Conservation (phyloP, 1,140 invertebrate species). For the Cecropterus lyciades region DNA sequence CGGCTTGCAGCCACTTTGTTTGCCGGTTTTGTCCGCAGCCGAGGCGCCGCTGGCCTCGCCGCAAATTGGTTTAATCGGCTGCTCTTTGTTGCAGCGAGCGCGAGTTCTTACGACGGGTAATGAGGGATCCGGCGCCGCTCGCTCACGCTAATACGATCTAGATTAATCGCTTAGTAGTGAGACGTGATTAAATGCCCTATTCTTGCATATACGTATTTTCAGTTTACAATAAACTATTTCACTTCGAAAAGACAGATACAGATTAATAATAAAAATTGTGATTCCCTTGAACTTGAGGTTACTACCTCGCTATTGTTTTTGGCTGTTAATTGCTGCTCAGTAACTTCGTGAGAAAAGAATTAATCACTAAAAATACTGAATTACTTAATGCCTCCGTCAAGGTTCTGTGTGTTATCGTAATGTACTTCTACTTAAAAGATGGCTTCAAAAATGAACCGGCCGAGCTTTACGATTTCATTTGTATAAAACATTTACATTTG, state of each 20-base stretch:
- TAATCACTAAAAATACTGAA: too few species aligned
- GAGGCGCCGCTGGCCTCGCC: neutral
- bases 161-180: slow-evolving; percentile 3
- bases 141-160: slow-evolving; percentile 1
- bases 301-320: too few species aligned
- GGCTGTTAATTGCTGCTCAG: too few species aligned
- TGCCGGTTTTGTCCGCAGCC: slow-evolving; percentile 2
- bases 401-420: too few species aligned
- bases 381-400: too few species aligned
- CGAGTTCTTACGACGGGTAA: slow-evolving; percentile 6
- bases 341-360: too few species aligned
- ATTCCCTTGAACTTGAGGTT: too few species aligned
- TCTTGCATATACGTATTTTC: too few species aligned
- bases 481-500: slow-evolving; percentile 19
- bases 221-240: too few species aligned
- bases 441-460: slow-evolving; percentile 1
- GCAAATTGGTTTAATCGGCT: slow-evolving; percentile 20
- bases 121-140: slow-evolving; percentile 10
- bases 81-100: slow-evolving; percentile 25
- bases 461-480: slow-evolving; percentile 5
- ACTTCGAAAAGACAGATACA: too few species aligned
- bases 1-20: slow-evolving; percentile 16
- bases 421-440: neutral
- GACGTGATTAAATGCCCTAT: neutral
- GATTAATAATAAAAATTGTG: too few species aligned